Evolutionary conservation across 2,888 invertebrate genomes (phyloP), one percentile per base, ranked within the genome.

Genomic region (Zhuqinia jingwanae): DNA sequence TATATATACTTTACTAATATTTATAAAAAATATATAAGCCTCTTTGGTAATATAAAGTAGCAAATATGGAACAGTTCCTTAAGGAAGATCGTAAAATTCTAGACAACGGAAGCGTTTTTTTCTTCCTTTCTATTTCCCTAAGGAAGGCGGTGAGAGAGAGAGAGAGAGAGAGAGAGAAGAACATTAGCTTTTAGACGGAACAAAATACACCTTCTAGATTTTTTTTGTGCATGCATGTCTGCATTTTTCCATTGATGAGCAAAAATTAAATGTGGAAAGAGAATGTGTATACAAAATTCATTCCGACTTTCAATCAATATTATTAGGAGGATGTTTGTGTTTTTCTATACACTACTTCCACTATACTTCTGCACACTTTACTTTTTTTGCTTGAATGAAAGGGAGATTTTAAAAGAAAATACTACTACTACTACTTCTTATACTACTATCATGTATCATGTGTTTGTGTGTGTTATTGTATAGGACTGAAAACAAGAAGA

Each of bases 31-130:
- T 36, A 36, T 11, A 42, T 8, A 8, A 42, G 11, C 8, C 50
- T 50, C 2, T 2, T 5, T 50, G 15, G 13, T n/a, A 50, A n/a
- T 50, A 50, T 13, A 13, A 42, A 15, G 50, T 50, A 50, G 50
- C 36, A 36, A 36, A 36, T 36, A 36, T 36, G 36, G 50, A 15
- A 8, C 10, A 45, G 68, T 75, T 56, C 53, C 58, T 47, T 73
- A 58, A 60, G 20, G 47, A 82, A 63, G 50, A 82, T 70, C 80
- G 80, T 81, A 81, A 70, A 81, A 70, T 81, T 81, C 70, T 53
- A 50, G 80, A 81, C 70, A 79, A 50, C 50, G 30, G 63, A 47
- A 81, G 53, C 25, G 13, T 81, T 70, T 81, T 58, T 70, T 27
- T 36, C 36, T n/a, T n/a, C 47, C 80, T 68, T 13, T 15, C 65